These are phyloP conservation scores for Eremophila alpestris DNA, from an alignment of 2,797 vertebrate species.

Conservation along the genomic window DNA sequence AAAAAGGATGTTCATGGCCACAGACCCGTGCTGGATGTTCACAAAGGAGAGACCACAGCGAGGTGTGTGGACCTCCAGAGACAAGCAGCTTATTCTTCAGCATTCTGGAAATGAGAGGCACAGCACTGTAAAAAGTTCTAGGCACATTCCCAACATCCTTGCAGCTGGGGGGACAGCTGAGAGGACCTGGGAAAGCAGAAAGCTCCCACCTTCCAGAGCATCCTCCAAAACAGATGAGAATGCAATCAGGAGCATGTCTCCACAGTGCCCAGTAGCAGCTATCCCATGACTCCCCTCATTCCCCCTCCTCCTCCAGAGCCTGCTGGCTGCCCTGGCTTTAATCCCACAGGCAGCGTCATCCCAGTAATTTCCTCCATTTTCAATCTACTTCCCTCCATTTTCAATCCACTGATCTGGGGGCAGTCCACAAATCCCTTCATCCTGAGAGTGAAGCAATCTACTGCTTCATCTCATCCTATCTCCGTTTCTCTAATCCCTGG, in stretches of 20 bases:
- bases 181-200: neutral
- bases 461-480: constrained; percentile 34
- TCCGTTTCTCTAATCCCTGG: constrained; percentile 29
- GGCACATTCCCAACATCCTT: neutral
- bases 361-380: constrained; percentile 27
- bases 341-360: constrained; percentile 49
- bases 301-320: neutral
- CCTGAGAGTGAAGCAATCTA: constrained; percentile 24
- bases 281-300: neutral
- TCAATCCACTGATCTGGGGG: constrained; percentile 53
- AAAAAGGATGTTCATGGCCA: neutral
- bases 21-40: neutral
- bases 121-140: neutral
- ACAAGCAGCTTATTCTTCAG: neutral
- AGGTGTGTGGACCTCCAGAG: neutral
- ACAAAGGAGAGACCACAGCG: neutral
- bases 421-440: constrained; percentile 55
- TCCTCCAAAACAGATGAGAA: neutral
- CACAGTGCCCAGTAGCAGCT: neutral
- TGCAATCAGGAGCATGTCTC: neutral
- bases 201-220: neutral
- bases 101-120: neutral
- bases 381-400: constrained; percentile 54
- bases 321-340: constrained; percentile 29
- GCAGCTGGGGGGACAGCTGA: neutral